phyloP scores from a whole-genome alignment of 2,888 invertebrate genomes.

The Hyles lineata region DNA sequence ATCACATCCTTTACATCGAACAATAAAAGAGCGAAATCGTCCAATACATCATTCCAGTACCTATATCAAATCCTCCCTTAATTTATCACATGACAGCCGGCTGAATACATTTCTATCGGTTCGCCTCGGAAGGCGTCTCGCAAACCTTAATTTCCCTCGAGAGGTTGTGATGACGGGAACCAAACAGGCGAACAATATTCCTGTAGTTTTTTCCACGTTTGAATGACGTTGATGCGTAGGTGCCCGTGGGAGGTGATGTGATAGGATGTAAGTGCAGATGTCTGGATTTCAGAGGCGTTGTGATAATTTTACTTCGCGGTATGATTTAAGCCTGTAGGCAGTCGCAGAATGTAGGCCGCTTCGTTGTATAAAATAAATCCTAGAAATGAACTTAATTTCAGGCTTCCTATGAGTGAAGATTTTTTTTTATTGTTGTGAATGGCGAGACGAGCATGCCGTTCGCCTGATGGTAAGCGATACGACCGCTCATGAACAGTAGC shows the following conservation, averaged over 20 bases:
- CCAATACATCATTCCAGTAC: conserved; percentile 17
- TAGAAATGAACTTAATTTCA: no score
- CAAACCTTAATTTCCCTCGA: conserved; percentile 42
- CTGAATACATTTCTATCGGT: conserved; percentile 24
- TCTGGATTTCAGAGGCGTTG: not conserved
- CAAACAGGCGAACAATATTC: conserved; percentile 19
- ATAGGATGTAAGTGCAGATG: not conserved
- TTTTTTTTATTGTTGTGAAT: no score
- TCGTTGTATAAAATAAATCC: no score
- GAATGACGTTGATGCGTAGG: not conserved
- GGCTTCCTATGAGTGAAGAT: no score
- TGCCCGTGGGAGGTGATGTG: not conserved
- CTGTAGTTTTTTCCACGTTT: conserved; percentile 13
- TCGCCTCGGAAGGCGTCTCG: conserved; percentile 20
- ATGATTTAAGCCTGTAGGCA: no score
- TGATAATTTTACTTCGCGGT: no score
- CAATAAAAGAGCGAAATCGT: conserved; percentile 7
- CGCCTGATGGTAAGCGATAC: no score
- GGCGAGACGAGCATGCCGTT: no score
- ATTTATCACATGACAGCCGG: conserved; percentile 28
- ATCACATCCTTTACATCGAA: not conserved
- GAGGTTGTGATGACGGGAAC: conserved; percentile 38
- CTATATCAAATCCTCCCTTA: conserved; percentile 5
- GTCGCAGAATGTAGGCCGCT: no score
- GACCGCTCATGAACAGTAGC: no score